phyloP scores from a whole-genome alignment of 2,113 vertebrate species.

The Caretta caretta region DNA sequence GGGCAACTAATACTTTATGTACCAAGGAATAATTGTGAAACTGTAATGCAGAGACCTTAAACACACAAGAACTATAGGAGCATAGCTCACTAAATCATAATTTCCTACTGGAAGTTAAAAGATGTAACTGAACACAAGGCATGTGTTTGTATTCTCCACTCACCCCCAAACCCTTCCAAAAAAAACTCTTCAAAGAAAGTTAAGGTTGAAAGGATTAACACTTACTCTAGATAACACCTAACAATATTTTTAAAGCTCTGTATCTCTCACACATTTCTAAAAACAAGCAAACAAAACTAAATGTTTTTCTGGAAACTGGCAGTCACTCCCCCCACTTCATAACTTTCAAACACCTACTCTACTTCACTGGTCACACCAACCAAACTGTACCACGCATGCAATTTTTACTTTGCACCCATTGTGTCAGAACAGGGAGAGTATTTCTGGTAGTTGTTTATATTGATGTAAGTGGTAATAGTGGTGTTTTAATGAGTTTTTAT shows the following conservation, averaged over 20 bases:
- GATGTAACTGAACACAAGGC: not conserved
- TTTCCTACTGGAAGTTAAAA: not conserved
- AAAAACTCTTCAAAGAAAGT: not conserved
- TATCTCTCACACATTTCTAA: not conserved
- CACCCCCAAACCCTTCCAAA: not conserved
- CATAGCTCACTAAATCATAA: not conserved
- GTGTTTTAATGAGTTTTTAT: not conserved
- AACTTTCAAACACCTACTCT: not conserved
- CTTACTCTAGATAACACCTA: not conserved
- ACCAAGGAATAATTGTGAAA: not conserved
- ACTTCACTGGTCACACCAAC: too few relatives aligned
- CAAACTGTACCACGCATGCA: not conserved
- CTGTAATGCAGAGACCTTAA: not conserved
- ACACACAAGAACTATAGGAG: not conserved
- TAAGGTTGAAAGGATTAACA: not conserved
- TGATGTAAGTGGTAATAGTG: not conserved
- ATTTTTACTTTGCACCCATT: not conserved
- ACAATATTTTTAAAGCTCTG: not conserved
- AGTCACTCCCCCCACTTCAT: not conserved
- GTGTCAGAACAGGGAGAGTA: not conserved
- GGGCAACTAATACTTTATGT: not conserved
- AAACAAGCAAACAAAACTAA: not conserved
- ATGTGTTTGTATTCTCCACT: not conserved
- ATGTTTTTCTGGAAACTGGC: not conserved
- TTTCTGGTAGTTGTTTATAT: not conserved